phyloP scores from a whole-genome alignment of 2,797 vertebrate species.

The Bucorvus abyssinicus region DNA sequence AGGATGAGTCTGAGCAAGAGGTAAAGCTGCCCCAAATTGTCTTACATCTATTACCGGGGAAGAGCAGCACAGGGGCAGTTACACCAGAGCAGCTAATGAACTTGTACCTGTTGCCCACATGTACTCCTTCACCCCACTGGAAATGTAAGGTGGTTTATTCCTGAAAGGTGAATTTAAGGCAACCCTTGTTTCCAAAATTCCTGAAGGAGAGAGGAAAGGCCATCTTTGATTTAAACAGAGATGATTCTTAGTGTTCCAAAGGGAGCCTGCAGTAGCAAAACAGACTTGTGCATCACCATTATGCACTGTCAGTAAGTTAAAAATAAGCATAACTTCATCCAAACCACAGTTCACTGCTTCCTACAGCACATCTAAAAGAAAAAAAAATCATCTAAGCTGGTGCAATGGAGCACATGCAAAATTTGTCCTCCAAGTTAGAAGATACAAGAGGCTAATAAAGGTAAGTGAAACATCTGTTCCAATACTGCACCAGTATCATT shows the following conservation, averaged over 20 bases:
- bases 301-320: slow-evolving; percentile 36
- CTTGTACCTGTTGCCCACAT: not conserved
- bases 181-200: not conserved
- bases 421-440: slow-evolving; percentile 46
- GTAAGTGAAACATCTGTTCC: slow-evolving; percentile 62
- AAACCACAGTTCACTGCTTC: slow-evolving; percentile 38
- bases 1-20: not conserved
- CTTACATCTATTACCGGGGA: not conserved
- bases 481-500: slow-evolving; percentile 24
- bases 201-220: not conserved
- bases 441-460: slow-evolving; percentile 61
- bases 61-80: not conserved
- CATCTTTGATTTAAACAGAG: not conserved
- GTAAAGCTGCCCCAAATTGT: not conserved
- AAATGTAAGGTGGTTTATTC: not conserved
- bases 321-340: slow-evolving; percentile 46
- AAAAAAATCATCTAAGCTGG: not conserved
- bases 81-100: not conserved
- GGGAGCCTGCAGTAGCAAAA: not conserved
- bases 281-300: not conserved
- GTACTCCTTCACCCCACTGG: not conserved
- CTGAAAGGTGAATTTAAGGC: slow-evolving; percentile 8
- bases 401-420: slow-evolving; percentile 34
- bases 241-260: not conserved
- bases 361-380: not conserved